phyloP scores from a whole-genome alignment of 2,113 vertebrate genomes.

The Marmota flaviventris region DNA sequence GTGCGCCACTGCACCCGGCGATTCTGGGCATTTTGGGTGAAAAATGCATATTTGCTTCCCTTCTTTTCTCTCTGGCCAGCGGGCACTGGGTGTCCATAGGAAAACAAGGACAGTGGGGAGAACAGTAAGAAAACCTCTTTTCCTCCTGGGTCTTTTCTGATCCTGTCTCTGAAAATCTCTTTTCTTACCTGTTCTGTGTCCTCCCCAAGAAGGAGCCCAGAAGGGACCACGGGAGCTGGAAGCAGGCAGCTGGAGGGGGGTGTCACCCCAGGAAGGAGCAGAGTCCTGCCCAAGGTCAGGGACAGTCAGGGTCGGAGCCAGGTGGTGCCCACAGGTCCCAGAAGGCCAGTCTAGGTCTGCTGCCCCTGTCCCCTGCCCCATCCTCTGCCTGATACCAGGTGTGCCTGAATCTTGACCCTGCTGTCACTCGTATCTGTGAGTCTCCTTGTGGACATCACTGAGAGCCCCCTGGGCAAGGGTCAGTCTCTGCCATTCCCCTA shows the following conservation, averaged over 20 bases:
- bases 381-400: background rate
- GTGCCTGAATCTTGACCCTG: rapidly evolving
- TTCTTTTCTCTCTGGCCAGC: background rate
- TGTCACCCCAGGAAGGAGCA: background rate
- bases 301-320: background rate
- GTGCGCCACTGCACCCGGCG: too few species aligned
- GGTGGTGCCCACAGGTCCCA: background rate
- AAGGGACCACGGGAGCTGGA: background rate
- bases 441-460: background rate
- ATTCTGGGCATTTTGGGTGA: background rate
- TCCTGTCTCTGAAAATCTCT: too few species aligned
- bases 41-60: background rate
- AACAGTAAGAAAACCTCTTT: background rate
- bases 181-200: background rate
- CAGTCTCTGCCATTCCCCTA: background rate
- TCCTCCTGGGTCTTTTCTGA: background rate
- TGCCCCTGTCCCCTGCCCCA: rapidly evolving
- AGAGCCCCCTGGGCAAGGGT: background rate
- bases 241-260: rapidly evolving
- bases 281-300: background rate
- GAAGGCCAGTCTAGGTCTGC: rapidly evolving
- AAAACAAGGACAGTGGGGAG: background rate
- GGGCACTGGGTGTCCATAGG: background rate
- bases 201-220: background rate
- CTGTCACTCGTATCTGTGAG: rapidly evolving